phyloP scores from a whole-genome alignment of 2,888 invertebrate genomes.

The Lomographa bimaculata region DNA sequence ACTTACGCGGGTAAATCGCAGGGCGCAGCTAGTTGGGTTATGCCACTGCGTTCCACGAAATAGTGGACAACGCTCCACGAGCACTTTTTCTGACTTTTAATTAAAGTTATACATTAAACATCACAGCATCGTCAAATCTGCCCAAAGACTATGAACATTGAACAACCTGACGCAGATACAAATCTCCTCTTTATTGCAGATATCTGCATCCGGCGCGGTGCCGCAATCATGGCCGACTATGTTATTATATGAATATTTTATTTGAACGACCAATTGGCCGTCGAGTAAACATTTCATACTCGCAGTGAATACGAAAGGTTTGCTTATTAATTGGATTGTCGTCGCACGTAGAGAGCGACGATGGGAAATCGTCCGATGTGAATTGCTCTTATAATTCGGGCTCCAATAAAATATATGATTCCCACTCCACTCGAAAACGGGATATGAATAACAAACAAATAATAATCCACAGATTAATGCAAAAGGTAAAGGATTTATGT shows the following conservation, averaged over 20 bases:
- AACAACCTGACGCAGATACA: not conserved
- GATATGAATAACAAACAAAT: constrained; percentile 59
- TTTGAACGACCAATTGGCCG: constrained; percentile 65
- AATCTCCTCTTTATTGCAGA: not conserved
- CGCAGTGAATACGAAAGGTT: constrained; percentile 76
- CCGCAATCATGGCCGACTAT: constrained; percentile 46
- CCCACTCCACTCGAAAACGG: constrained; percentile 47
- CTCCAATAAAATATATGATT: constrained; percentile 60
- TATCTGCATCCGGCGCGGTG: not conserved
- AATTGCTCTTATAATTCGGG: constrained; percentile 72
- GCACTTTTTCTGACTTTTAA: no score
- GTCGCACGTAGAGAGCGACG: constrained; percentile 55
- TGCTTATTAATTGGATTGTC: constrained; percentile 76
- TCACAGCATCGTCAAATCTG: no score
- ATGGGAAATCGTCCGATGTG: constrained; percentile 65
- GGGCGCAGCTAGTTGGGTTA: no score
- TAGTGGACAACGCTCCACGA: no score
- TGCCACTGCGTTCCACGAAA: no score
- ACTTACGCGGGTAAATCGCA: no score
- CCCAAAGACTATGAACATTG: no score
- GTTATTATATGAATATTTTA: constrained; percentile 75
- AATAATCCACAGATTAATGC: constrained; percentile 44
- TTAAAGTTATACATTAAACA: no score
- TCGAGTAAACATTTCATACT: constrained; percentile 72
- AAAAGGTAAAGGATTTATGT: constrained; percentile 28